Conservation (phyloP, 2,113 vertebrate species). For the Fregata magnificens region DNA sequence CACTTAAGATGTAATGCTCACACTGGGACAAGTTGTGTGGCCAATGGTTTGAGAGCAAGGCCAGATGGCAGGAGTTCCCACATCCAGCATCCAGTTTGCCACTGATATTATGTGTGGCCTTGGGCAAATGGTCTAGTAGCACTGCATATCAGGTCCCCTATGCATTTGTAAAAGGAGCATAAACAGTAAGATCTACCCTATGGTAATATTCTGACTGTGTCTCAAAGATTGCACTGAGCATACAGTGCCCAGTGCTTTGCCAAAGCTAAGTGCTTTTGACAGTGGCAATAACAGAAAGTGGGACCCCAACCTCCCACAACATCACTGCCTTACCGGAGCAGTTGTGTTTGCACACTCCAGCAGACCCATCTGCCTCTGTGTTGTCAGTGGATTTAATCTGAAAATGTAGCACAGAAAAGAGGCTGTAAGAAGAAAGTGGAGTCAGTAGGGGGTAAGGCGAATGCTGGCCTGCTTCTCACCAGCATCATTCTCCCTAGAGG, state of each 20-base stretch:
- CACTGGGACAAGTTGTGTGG: background rate
- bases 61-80: background rate
- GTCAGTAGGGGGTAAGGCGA: background rate
- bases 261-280: background rate
- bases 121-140: background rate
- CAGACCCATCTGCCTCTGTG: background rate
- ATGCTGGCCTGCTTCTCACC: background rate
- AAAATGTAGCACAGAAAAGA: background rate
- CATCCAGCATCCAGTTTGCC: background rate
- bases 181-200: background rate
- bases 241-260: background rate
- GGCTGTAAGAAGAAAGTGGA: background rate
- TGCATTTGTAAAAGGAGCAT: background rate
- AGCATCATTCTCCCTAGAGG: slow-evolving; percentile 33
- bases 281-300: background rate
- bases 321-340: background rate
- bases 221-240: background rate
- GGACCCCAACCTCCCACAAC: background rate
- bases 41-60: background rate
- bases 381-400: background rate
- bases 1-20: background rate
- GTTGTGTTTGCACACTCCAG: background rate
- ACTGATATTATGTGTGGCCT: background rate
- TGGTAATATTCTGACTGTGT: background rate
- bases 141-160: background rate